A percentile compares a stretch with the other conserved stretches of the same genome.
phyloP scores from a whole-genome alignment of 2,888 invertebrate genomes.

The Girardia tigrina region DNA sequence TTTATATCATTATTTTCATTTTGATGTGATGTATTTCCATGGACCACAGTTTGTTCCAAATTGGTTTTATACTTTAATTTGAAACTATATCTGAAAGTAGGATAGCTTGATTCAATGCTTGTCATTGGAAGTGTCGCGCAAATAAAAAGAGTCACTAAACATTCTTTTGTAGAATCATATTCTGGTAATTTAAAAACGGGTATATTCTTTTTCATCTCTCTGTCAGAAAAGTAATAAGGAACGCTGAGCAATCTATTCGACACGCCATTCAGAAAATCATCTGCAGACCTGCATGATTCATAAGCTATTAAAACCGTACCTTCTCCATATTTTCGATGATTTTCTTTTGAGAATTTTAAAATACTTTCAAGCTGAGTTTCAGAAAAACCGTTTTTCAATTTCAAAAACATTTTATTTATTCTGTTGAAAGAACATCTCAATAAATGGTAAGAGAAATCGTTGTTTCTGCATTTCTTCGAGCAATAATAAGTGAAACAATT shows the following conservation, averaged over 20 bases:
- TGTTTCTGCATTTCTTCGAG: neutral
- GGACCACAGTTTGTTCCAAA: neutral
- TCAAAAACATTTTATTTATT: conserved; percentile 2
- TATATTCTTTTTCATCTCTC: neutral
- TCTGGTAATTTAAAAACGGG: neutral
- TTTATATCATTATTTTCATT: neutral
- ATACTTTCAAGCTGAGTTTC: neutral
- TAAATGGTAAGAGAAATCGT: neutral
- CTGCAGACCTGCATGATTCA: neutral
- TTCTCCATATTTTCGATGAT: neutral
- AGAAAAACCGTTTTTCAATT: neutral
- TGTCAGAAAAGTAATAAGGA: neutral
- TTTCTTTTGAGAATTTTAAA: neutral
- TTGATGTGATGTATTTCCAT: neutral
- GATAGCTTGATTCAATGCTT: neutral
- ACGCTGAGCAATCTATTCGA: neutral
- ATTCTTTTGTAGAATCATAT: neutral
- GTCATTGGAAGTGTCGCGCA: neutral
- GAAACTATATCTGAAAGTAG: neutral
- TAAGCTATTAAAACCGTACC: neutral
- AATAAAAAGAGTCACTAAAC: neutral
- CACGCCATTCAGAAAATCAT: neutral
- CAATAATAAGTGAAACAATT: conserved; percentile 20
- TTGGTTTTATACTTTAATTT: neutral
- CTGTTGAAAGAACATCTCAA: neutral